Evolutionary conservation across 2,113 vertebrate genomes (phyloP).

Genomic region (Aptenodytes patagonicus): DNA sequence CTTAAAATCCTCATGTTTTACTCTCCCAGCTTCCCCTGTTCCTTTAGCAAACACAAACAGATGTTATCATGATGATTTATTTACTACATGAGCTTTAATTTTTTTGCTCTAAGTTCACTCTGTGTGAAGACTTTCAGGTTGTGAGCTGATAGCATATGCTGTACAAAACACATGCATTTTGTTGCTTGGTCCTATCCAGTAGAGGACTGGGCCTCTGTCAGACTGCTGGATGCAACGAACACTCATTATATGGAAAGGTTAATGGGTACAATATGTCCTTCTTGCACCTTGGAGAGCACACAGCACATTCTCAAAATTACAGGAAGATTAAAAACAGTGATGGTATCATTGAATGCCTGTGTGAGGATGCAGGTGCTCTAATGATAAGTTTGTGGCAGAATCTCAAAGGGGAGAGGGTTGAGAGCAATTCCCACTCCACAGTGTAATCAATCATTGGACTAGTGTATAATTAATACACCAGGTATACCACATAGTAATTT

Average conservation of each 20-base stretch:
- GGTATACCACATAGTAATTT: slow-evolving; percentile 44
- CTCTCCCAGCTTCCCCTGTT: not conserved
- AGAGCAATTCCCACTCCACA: slow-evolving; percentile 59
- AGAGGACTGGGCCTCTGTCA: not conserved
- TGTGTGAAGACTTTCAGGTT: slow-evolving; percentile 21
- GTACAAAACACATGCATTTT: not conserved
- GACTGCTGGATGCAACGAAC: not conserved
- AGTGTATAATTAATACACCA: slow-evolving; percentile 62
- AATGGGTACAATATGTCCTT: slow-evolving; percentile 60
- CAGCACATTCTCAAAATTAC: slow-evolving; percentile 61
- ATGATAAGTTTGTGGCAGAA: slow-evolving; percentile 37
- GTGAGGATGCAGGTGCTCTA: slow-evolving; percentile 70
- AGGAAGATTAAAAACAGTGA: slow-evolving; percentile 68
- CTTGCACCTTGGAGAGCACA: slow-evolving; percentile 55
- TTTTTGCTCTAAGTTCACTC: slow-evolving; percentile 12
- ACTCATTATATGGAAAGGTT: slow-evolving; percentile 4
- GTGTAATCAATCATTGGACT: slow-evolving; percentile 75
- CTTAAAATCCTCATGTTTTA: slow-evolving; percentile 50
- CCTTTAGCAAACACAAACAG: slow-evolving; percentile 42
- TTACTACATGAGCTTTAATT: slow-evolving; percentile 64
- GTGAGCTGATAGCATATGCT: slow-evolving; percentile 10
- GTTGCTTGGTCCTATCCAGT: not conserved
- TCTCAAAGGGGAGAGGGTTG: slow-evolving; percentile 50
- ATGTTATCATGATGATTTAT: slow-evolving; percentile 54
- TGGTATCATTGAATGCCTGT: slow-evolving; percentile 55